phyloP scores from a whole-genome alignment of 2,888 invertebrate genomes.

The Nyleta sp. region DNA sequence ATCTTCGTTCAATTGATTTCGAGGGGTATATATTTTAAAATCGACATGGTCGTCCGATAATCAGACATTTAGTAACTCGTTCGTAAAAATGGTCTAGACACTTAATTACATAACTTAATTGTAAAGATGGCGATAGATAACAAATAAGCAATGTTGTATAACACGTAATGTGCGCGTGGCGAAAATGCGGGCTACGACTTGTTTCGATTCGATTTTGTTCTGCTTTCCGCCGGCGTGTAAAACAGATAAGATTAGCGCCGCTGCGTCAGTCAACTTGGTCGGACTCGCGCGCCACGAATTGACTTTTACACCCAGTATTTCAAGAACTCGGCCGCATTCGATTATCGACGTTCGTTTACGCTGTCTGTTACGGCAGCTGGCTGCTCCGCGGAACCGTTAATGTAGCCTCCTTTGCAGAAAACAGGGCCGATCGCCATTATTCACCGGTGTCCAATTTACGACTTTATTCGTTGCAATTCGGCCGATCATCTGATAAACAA shows the following conservation, averaged over 20 bases:
- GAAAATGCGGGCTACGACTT: too few species aligned
- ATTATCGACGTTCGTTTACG: constrained; percentile 57
- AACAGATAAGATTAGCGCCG: constrained; percentile 50
- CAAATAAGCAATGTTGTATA: too few species aligned
- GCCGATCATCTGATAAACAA: constrained; percentile 60
- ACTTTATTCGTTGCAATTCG: constrained; percentile 64
- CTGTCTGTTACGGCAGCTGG: constrained; percentile 57
- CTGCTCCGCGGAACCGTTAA: constrained; percentile 62
- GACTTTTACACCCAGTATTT: constrained; percentile 61
- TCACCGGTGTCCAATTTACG: constrained; percentile 64
- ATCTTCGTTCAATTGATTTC: too few species aligned
- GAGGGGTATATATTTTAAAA: too few species aligned
- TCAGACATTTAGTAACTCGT: too few species aligned
- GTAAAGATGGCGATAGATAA: too few species aligned
- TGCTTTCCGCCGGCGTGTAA: background rate
- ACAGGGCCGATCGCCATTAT: constrained; percentile 64
- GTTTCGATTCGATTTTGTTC: background rate
- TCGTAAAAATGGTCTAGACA: too few species aligned
- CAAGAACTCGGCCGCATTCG: constrained; percentile 61
- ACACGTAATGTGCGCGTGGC: too few species aligned
- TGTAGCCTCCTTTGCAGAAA: constrained; percentile 65
- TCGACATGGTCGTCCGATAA: too few species aligned
- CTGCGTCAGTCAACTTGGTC: constrained; percentile 37
- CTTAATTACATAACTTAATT: too few species aligned
- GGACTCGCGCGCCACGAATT: constrained; percentile 48